These are phyloP conservation scores for Pelecanus crispus DNA, from an alignment of 2,113 vertebrate species.

Conservation along the genomic window DNA sequence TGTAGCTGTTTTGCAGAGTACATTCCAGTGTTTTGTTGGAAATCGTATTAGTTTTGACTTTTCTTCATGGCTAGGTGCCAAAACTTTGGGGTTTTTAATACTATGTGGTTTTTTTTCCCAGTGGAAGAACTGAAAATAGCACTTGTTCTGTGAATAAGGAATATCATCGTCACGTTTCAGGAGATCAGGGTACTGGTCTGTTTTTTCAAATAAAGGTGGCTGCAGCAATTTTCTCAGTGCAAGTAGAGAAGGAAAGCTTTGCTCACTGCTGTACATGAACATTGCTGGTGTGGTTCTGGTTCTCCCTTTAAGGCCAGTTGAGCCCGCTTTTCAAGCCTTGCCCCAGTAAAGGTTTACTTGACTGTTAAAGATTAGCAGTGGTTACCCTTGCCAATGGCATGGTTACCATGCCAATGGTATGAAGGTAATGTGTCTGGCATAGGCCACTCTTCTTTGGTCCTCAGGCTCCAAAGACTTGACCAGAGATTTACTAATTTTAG, in stretches of 20 bases:
- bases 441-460: not conserved
- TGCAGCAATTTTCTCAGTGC: not conserved
- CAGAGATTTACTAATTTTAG: not conserved
- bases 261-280: not conserved
- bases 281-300: not conserved
- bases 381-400: not conserved
- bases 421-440: not conserved
- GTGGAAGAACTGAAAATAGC: constrained; percentile 22
- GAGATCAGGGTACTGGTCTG: not conserved
- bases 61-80: not conserved
- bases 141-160: not conserved
- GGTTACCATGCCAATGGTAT: not conserved
- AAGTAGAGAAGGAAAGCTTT: not conserved
- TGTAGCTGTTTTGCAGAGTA: not conserved
- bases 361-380: not conserved
- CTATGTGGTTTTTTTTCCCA: rapidly evolving
- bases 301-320: not conserved
- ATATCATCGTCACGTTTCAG: not conserved
- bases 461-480: not conserved
- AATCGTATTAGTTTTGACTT: constrained; percentile 2
- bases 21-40: not conserved
- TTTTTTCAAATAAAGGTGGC: not conserved
- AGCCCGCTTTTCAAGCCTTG: not conserved
- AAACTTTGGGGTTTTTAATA: not conserved
- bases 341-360: not conserved